Percentiles rank a stretch among this genome's conserved stretches.
Conservation (phyloP, 2,113 vertebrate species). For the Microtus oregoni region DNA sequence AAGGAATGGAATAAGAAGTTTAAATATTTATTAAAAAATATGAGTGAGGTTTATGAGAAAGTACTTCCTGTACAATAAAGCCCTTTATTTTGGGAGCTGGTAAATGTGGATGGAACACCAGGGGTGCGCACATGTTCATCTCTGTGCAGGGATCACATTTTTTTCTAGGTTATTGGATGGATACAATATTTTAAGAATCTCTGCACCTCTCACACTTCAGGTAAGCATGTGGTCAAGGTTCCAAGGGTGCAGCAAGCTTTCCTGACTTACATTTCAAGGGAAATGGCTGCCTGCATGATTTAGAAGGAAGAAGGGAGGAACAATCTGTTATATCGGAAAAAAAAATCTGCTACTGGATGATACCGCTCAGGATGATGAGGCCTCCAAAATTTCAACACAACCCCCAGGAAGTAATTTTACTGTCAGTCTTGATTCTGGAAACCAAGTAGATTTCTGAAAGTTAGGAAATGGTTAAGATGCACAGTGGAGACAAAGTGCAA, state of each 20-base stretch:
- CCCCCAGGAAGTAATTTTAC: slow-evolving; percentile 34
- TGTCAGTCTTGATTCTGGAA: slow-evolving; percentile 30
- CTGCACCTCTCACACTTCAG: neutral
- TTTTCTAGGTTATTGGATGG: neutral
- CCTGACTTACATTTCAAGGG: neutral
- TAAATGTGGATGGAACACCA: neutral
- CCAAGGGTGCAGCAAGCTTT: neutral
- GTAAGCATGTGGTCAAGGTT: neutral
- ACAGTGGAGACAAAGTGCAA: neutral
- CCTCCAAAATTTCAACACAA: slow-evolving; percentile 40
- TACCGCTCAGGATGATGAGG: neutral
- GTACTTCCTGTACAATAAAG: neutral
- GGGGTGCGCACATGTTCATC: neutral
- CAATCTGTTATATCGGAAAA: neutral
- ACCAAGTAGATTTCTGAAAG: neutral
- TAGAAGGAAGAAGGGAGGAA: neutral
- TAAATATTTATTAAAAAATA: neutral
- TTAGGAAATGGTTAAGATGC: neutral
- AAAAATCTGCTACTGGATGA: neutral
- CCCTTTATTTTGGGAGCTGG: neutral
- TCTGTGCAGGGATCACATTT: neutral
- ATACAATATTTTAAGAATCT: neutral
- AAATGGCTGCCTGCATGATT: neutral
- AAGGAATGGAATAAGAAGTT: neutral
- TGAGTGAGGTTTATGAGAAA: neutral